Evolutionary conservation across 2,113 vertebrate genomes (phyloP).

Genomic region (Dasypus novemcinctus): DNA sequence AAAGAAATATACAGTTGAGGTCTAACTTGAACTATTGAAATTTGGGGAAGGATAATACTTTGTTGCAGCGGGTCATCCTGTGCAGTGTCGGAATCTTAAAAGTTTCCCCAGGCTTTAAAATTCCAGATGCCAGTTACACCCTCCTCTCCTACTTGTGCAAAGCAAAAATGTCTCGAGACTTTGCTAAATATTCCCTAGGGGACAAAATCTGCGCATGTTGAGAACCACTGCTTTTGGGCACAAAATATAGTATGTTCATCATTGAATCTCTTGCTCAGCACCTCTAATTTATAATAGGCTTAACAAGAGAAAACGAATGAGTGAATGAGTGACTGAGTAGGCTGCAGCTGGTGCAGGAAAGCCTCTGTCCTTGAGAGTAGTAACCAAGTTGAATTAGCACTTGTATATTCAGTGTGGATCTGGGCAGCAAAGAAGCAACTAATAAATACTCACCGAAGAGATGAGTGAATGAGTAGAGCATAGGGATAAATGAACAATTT

Average conservation of each 20-base stretch:
- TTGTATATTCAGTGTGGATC: background rate
- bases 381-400: background rate
- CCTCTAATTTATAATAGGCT: background rate
- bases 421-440: background rate
- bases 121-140: background rate
- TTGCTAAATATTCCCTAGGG: too few relatives aligned
- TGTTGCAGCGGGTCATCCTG: background rate
- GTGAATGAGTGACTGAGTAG: background rate
- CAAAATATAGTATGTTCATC: background rate
- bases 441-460: background rate
- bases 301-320: background rate
- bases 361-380: background rate
- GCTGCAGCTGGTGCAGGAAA: background rate
- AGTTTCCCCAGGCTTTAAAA: background rate
- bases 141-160: background rate
- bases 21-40: background rate
- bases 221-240: background rate
- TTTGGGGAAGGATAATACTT: background rate
- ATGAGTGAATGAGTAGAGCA: background rate
- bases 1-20: background rate
- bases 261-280: background rate
- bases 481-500: background rate
- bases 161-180: background rate
- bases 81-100: background rate
- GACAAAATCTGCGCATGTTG: too few relatives aligned